Evolutionary conservation across 2,888 invertebrate species (phyloP).

Genomic region (Ormia ochracea): DNA sequence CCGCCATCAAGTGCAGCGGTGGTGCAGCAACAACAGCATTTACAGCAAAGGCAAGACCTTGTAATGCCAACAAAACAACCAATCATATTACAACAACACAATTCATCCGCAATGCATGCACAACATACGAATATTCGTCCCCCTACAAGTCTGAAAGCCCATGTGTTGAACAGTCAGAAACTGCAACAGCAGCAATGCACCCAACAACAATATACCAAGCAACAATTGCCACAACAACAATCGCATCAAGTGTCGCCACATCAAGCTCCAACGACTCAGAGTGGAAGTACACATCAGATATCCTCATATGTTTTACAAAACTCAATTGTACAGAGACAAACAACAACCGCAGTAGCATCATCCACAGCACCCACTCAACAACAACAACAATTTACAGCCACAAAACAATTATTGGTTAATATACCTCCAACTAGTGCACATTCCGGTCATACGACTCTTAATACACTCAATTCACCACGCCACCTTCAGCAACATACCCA

Average conservation of each 20-base stretch:
- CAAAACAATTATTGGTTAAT: slow-evolving; percentile 72
- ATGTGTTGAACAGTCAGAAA: slow-evolving; percentile 79
- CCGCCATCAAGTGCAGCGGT: slow-evolving; percentile 31
- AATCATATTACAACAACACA: slow-evolving; percentile 70
- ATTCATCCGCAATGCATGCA: slow-evolving; percentile 73
- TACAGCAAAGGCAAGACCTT: slow-evolving; percentile 52
- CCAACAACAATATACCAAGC: slow-evolving; percentile 40
- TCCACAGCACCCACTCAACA: slow-evolving; percentile 59
- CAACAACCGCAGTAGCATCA: slow-evolving; percentile 57
- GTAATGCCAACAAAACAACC: slow-evolving; percentile 68
- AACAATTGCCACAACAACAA: slow-evolving; percentile 36
- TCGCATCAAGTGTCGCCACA: slow-evolving; percentile 25
- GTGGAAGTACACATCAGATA: not conserved
- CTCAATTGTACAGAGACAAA: slow-evolving; percentile 18
- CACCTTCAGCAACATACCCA: slow-evolving; percentile 65
- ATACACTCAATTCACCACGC: slow-evolving; percentile 68
- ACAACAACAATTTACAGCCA: slow-evolving; percentile 66
- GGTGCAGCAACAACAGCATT: slow-evolving; percentile 43
- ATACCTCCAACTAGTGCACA: slow-evolving; percentile 73
- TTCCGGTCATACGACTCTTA: slow-evolving; percentile 67
- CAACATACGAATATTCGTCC: slow-evolving; percentile 75
- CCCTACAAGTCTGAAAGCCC: slow-evolving; percentile 80
- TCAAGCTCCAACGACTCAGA: slow-evolving; percentile 3
- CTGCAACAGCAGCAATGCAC: slow-evolving; percentile 65
- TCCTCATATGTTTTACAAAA: slow-evolving; percentile 69